Evolutionary conservation across 2,888 invertebrate genomes (phyloP), one percentile per base, ranked within the genome.

Genomic region (Oscheius sp.): DNA sequence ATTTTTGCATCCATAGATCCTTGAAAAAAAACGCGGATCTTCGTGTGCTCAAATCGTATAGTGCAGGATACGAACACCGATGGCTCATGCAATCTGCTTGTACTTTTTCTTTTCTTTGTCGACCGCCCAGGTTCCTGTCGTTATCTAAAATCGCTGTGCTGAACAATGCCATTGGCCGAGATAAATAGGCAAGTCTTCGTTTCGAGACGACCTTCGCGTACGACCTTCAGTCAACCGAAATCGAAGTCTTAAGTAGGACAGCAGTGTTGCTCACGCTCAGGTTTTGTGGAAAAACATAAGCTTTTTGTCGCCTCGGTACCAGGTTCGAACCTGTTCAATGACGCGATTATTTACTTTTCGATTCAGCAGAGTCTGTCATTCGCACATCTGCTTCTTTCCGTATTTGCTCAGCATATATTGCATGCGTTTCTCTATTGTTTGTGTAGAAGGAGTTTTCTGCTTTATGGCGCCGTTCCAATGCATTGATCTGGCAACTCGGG

Each of bases 381-480:
- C 68, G 68, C 68, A 55, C 68, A 68, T 68, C 68, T 68, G 68
- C 68, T 68, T 68, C 55, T 68, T 50, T 42, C n/a, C 42, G 35
- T 68, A 55, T 68, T 68, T 68, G 68, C 68, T 68, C 53, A 55
- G 68, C 68, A 68, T 68, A 68, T 68, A 68, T 55, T 68, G 68
- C 55, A 68, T 68, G 68, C 68, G 68, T 68, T 68, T 68, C 55
- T 55, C 68, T 68, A 68, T 68, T 68, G 68, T 68, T 68, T 68
- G 68, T 68, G 68, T 55, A 55, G 68, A 68, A 68, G 68, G 55
- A 68, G 68, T 68, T 68, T 68, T 68, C 68, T 65, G 65, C 65
- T 65, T 65, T 65, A 65, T 65, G 68, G 68, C 68, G 68, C 68
- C 68, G 68, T 68, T 68, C 68, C 68, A 68, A 68, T 66, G 66